Evolutionary conservation across 2,113 vertebrate genomes (phyloP).

Genomic region (Gadus macrocephalus): DNA sequence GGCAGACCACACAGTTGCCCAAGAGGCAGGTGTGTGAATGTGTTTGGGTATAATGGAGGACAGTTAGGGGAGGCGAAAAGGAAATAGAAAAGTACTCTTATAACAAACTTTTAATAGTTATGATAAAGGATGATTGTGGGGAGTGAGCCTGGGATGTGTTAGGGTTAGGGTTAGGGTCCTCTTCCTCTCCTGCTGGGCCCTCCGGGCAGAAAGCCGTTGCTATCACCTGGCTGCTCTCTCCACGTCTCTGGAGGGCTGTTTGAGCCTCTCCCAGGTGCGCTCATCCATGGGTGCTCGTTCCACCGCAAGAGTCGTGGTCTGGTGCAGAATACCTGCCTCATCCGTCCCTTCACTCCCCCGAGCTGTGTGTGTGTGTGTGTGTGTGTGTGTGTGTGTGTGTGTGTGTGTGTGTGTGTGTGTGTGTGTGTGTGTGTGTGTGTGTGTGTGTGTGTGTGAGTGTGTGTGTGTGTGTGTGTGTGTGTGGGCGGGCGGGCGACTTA

Average conservation of each 20-base stretch:
- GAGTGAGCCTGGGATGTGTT: not conserved
- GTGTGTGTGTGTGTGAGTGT: slow-evolving; percentile 9
- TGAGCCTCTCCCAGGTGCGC: slow-evolving; percentile 54
- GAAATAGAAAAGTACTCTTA: not conserved
- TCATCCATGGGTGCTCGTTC: slow-evolving; percentile 57
- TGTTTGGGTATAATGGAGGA: not conserved
- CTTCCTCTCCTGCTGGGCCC: not conserved
- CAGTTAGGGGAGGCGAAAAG: not conserved
- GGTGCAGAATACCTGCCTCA: slow-evolving; percentile 62
- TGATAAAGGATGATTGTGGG: too few relatives aligned
- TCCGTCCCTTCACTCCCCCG: slow-evolving; percentile 49
- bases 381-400: slow-evolving; percentile 23
- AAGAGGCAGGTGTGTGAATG: not conserved
- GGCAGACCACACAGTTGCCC: not conserved
- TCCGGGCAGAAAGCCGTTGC: not conserved
- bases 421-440: slow-evolving; percentile 23
- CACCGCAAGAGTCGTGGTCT: slow-evolving; percentile 51
- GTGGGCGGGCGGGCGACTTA: slow-evolving; percentile 57
- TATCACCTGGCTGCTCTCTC: not conserved
- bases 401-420: not conserved
- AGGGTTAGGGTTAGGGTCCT: too few relatives aligned
- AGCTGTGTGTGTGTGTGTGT: slow-evolving; percentile 8
- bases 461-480: slow-evolving; percentile 33
- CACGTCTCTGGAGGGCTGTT: slow-evolving; percentile 40
- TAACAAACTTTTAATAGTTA: not conserved